Evolutionary conservation across 2,113 vertebrate species (phyloP).

Genomic region (Vanacampus margaritifer): DNA sequence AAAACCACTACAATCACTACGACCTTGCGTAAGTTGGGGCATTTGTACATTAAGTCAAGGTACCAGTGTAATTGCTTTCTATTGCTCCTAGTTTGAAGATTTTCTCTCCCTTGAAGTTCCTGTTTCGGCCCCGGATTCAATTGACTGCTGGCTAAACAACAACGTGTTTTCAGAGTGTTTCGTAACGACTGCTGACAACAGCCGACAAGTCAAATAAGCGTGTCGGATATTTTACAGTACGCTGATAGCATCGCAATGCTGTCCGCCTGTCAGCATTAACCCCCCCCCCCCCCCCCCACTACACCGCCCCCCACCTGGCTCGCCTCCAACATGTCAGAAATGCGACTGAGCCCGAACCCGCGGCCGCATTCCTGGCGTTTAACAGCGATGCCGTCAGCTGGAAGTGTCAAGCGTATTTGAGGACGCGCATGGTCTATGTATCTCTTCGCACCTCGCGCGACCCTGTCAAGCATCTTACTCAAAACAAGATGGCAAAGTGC

Average conservation of each 20-base stretch:
- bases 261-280: conserved; percentile 58
- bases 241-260: conserved; percentile 59
- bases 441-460: conserved; percentile 32
- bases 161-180: conserved; percentile 30
- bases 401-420: conserved; percentile 29
- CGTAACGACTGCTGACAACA: conserved; percentile 18
- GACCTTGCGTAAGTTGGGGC: neutral
- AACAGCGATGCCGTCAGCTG: conserved; percentile 43
- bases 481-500: conserved; percentile 5
- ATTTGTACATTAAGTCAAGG: too few species aligned
- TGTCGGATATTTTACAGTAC: conserved; percentile 57
- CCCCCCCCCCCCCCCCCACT: conserved; percentile 46
- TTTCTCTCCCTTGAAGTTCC: neutral
- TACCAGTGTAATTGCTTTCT: neutral
- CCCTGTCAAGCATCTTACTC: conserved; percentile 10
- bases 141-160: neutral
- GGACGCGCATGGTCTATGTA: conserved; percentile 29
- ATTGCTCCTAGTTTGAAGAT: neutral
- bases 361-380: conserved; percentile 41
- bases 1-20: too few species aligned
- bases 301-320: conserved; percentile 52
- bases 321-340: conserved; percentile 50
- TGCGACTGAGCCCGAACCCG: conserved; percentile 41
- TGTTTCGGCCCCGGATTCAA: neutral
- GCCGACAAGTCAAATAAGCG: conserved; percentile 35